phyloP scores from a whole-genome alignment of 2,113 vertebrate species.

The Taxidea taxus region DNA sequence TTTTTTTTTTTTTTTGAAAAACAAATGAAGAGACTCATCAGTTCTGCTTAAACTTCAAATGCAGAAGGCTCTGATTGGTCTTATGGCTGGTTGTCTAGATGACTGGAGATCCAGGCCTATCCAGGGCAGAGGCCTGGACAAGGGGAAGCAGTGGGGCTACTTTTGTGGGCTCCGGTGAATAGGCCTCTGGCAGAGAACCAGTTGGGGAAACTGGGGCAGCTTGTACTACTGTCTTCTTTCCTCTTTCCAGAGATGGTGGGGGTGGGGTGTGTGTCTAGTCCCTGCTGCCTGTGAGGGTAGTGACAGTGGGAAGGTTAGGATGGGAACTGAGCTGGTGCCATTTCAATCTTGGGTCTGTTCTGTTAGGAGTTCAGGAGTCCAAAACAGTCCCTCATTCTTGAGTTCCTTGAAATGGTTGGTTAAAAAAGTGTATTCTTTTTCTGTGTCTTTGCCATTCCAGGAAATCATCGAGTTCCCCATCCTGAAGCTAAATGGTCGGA shows the following conservation, averaged over 20 bases:
- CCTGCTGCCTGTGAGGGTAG: not conserved
- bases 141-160: not conserved
- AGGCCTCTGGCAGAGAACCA: not conserved
- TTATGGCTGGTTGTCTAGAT: constrained; percentile 76
- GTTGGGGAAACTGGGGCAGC: not conserved
- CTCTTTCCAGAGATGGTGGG: not conserved
- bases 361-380: constrained; percentile 7
- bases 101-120: constrained; percentile 68
- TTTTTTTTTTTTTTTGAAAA: not conserved
- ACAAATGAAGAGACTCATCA: constrained; percentile 76
- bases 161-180: not conserved
- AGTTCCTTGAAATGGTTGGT: constrained; percentile 33
- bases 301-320: not conserved
- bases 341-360: constrained; percentile 6
- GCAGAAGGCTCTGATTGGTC: constrained; percentile 74
- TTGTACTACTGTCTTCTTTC: not conserved
- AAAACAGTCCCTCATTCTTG: not conserved
- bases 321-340: not conserved
- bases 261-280: not conserved
- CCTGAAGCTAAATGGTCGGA: constrained; percentile 89
- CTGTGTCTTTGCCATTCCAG: constrained; percentile 74
- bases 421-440: constrained; percentile 41
- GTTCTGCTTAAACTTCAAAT: constrained; percentile 80
- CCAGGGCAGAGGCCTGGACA: not conserved
- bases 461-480: constrained; percentile 92